Evolutionary conservation across 2,888 invertebrate genomes (phyloP).

Genomic region (Notodonta ziczac): DNA sequence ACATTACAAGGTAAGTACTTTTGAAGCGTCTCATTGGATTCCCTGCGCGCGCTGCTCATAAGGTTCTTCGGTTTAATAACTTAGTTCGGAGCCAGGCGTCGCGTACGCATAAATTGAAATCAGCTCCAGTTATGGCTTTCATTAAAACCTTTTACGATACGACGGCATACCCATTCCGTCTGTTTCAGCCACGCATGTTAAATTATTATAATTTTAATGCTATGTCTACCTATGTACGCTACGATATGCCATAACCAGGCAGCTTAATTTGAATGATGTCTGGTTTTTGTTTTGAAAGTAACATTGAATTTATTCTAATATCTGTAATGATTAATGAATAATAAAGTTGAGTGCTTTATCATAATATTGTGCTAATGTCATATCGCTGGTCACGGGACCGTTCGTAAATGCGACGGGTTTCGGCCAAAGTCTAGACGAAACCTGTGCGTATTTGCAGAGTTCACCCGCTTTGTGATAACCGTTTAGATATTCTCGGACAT

Average conservation of each 20-base stretch:
- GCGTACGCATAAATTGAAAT: slow-evolving; percentile 57
- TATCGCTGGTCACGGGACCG: too few relatives aligned
- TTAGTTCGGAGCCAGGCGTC: slow-evolving; percentile 35
- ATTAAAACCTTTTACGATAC: slow-evolving; percentile 65
- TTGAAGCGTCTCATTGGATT: neutral
- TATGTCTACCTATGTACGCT: slow-evolving; percentile 41
- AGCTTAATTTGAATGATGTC: slow-evolving; percentile 27
- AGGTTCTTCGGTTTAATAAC: slow-evolving; percentile 51
- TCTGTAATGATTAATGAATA: too few relatives aligned
- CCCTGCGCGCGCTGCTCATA: slow-evolving; percentile 21
- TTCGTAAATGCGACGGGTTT: too few relatives aligned
- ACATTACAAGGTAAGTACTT: too few relatives aligned
- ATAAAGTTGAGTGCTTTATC: too few relatives aligned
- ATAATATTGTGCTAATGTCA: too few relatives aligned
- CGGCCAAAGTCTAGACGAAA: too few relatives aligned
- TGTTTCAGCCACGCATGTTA: slow-evolving; percentile 49
- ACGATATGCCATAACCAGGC: slow-evolving; percentile 23
- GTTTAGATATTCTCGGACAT: too few relatives aligned
- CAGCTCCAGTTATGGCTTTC: slow-evolving; percentile 55
- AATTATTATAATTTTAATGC: slow-evolving; percentile 40
- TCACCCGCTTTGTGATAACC: too few relatives aligned
- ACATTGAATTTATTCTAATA: too few relatives aligned
- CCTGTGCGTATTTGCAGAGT: too few relatives aligned
- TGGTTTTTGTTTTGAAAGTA: slow-evolving; percentile 16
- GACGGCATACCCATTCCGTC: slow-evolving; percentile 47